Evolutionary conservation across 2,797 vertebrate species (phyloP).

Genomic region (Nannoperca obscura): DNA sequence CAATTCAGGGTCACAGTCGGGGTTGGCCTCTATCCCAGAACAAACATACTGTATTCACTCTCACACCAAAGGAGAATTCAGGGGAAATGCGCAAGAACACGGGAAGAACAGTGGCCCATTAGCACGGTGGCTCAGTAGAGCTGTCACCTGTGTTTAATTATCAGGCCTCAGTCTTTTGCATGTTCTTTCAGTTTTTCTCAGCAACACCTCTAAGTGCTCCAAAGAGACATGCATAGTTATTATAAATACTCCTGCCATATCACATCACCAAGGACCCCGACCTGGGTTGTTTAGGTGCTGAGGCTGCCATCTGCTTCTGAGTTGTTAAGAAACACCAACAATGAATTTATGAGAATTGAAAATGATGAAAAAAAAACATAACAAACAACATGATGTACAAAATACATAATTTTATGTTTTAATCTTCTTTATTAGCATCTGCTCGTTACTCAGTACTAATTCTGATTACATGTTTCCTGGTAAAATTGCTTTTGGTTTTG

Average conservation of each 20-base stretch:
- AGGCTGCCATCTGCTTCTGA: background rate
- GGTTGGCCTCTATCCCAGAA: background rate
- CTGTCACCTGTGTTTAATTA: too few species aligned
- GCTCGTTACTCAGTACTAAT: background rate
- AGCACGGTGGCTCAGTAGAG: background rate
- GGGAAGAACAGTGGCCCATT: background rate
- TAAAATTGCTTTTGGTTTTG: background rate
- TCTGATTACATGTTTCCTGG: background rate
- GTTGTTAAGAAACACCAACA: background rate
- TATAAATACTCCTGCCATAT: background rate
- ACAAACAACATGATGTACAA: background rate
- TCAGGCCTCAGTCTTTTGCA: background rate
- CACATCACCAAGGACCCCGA: background rate
- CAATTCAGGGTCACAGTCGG: background rate
- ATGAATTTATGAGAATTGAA: background rate
- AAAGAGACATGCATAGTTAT: background rate
- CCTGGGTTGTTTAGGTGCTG: background rate
- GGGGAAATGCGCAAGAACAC: background rate
- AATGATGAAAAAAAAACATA: background rate
- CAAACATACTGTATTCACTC: constrained; percentile 8
- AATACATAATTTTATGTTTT: background rate
- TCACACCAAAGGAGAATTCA: background rate
- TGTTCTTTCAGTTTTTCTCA: background rate
- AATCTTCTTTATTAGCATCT: background rate
- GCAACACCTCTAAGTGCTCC: background rate